Conservation (phyloP, 1,140 invertebrate genomes). For the Gryon sp. region DNA sequence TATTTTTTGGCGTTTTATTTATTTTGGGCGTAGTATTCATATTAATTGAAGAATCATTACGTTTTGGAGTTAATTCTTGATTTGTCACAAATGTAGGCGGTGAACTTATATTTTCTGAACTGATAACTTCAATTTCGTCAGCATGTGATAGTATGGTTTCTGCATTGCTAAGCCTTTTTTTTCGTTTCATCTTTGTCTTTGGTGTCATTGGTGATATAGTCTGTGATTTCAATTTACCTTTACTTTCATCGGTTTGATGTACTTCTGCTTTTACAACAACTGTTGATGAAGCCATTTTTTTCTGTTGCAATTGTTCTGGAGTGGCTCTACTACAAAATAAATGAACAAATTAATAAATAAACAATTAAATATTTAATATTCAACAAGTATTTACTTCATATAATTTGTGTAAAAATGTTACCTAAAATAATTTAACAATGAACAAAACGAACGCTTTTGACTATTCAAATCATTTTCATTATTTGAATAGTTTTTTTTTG, state of each 20-base stretch:
- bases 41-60: not conserved
- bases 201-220: not conserved
- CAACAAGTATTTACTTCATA: not conserved
- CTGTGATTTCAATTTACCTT: slow-evolving; percentile 1
- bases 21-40: slow-evolving; percentile 10
- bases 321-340: slow-evolving; percentile 42
- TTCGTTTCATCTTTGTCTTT: slow-evolving; percentile 9
- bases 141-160: slow-evolving; percentile 11
- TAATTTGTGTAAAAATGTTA: slow-evolving; percentile 39
- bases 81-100: not conserved
- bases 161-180: not conserved
- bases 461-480: slow-evolving; percentile 35
- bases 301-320: slow-evolving; percentile 43
- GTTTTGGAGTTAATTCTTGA: not conserved
- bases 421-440: slow-evolving; percentile 76
- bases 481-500: slow-evolving; percentile 57
- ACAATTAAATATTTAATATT: not conserved
- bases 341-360: not conserved
- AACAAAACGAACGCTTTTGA: slow-evolving; percentile 57
- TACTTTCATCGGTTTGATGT: slow-evolving; percentile 25
- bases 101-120: slow-evolving; percentile 44
- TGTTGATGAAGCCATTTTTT: slow-evolving; percentile 11
- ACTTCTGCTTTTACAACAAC: slow-evolving; percentile 43
- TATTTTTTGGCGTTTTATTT: slow-evolving; percentile 33
- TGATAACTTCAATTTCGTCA: slow-evolving; percentile 37